These are phyloP conservation scores for Diplodus sargus DNA, from an alignment of 2,797 vertebrate genomes.

Conservation along the genomic window DNA sequence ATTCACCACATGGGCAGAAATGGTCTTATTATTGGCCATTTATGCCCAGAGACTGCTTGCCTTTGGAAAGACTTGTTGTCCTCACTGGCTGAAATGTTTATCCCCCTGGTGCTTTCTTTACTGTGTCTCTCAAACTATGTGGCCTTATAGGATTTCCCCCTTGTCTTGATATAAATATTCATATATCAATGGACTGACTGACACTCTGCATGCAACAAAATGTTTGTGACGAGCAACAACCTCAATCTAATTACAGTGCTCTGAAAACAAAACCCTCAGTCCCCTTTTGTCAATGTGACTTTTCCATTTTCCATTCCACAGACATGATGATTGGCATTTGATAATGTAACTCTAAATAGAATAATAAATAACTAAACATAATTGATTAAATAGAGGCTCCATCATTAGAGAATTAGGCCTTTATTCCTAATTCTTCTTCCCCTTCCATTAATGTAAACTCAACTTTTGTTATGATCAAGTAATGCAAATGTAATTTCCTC, in stretches of 20 bases:
- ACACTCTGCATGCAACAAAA: background rate
- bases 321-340: background rate
- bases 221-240: conserved; percentile 3
- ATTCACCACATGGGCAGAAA: conserved; percentile 48
- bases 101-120: conserved; percentile 10
- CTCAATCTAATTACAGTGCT: background rate
- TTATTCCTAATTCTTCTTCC: background rate
- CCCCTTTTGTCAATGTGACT: background rate
- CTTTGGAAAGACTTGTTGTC: conserved; percentile 46
- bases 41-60: conserved; percentile 28
- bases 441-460: background rate
- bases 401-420: background rate
- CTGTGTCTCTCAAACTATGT: background rate
- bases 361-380: background rate
- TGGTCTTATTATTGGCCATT: conserved; percentile 37
- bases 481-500: no score
- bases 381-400: background rate
- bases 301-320: background rate
- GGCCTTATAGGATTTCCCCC: conserved; percentile 11
- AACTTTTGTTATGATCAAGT: background rate
- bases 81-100: conserved; percentile 11
- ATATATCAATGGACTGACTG: background rate
- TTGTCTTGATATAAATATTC: background rate
- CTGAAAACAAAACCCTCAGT: background rate
- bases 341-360: background rate